These are phyloP conservation scores for Montipora capricornis DNA, from an alignment of 64 coral and sea anemone species.

Conservation along the genomic window DNA sequence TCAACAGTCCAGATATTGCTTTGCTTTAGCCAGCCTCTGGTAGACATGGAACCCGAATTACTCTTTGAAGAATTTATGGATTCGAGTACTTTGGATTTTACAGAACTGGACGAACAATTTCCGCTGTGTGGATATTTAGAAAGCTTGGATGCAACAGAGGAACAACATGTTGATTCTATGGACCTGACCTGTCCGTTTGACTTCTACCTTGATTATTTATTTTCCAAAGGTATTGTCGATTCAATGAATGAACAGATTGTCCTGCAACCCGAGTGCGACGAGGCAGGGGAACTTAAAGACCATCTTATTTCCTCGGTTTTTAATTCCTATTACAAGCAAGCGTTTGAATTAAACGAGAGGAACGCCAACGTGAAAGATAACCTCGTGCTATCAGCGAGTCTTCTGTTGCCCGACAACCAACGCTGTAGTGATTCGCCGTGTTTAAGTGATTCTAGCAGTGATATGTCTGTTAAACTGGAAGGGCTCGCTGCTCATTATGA, in stretches of 20 bases:
- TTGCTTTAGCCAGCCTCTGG: neutral
- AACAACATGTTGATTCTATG: slow-evolving; percentile 71
- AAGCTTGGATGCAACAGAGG: slow-evolving; percentile 51
- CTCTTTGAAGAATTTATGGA: slow-evolving; percentile 68
- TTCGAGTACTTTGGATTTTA: slow-evolving; percentile 49
- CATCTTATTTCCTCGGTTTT: slow-evolving; percentile 92
- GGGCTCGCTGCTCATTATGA: slow-evolving; percentile 48
- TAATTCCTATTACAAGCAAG: slow-evolving; percentile 87
- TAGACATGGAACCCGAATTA: slow-evolving; percentile 64
- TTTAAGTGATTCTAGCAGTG: slow-evolving; percentile 77
- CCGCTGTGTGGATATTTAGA: slow-evolving; percentile 52
- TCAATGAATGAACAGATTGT: slow-evolving; percentile 80
- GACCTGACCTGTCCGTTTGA: slow-evolving; percentile 77
- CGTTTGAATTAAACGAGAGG: slow-evolving; percentile 71
- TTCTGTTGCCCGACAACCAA: slow-evolving; percentile 63
- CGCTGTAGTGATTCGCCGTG: slow-evolving; percentile 70
- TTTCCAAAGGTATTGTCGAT: slow-evolving; percentile 87
- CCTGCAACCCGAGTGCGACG: slow-evolving; percentile 65
- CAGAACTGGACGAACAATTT: slow-evolving; percentile 38
- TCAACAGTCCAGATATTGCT: neutral
- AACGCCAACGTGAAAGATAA: slow-evolving; percentile 64
- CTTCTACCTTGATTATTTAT: slow-evolving; percentile 88
- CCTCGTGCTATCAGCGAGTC: slow-evolving; percentile 77
- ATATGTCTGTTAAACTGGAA: slow-evolving; percentile 65
- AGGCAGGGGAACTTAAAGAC: slow-evolving; percentile 77